Conservation (phyloP, 2,113 vertebrate species). For the Phaetusa simplex region DNA sequence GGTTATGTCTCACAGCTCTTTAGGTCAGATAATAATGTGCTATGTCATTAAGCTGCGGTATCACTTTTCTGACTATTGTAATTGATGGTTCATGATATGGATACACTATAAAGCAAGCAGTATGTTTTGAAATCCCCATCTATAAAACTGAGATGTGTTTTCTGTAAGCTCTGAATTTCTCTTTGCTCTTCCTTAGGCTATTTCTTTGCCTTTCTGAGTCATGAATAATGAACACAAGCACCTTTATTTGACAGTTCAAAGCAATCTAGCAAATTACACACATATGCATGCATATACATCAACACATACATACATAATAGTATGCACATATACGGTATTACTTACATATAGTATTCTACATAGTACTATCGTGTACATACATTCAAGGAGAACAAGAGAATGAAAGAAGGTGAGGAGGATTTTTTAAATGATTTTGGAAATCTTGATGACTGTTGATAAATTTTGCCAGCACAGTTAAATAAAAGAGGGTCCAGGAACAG, state of each 20-base stretch:
- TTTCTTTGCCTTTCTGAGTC: conserved; percentile 37
- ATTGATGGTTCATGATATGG: conserved; percentile 18
- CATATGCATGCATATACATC: background rate
- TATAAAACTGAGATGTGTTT: conserved; percentile 40
- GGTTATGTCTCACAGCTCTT: conserved; percentile 51
- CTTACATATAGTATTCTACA: background rate
- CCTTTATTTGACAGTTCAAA: conserved; percentile 58
- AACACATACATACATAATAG: background rate
- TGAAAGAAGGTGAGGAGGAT: background rate
- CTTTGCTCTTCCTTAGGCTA: conserved; percentile 54
- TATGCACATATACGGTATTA: background rate
- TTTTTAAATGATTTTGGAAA: background rate
- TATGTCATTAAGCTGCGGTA: conserved; percentile 8
- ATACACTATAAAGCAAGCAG: conserved; percentile 38
- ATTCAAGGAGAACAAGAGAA: background rate
- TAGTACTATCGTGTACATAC: too few species aligned
- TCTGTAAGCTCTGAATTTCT: conserved; percentile 30
- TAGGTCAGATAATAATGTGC: conserved; percentile 45
- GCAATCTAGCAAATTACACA: conserved; percentile 44
- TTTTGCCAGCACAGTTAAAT: background rate
- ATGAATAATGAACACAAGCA: conserved; percentile 58
- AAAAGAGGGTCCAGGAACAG: background rate
- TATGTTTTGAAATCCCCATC: conserved; percentile 42
- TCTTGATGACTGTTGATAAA: background rate
- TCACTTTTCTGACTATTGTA: conserved; percentile 36